phyloP scores from a whole-genome alignment of 2,113 vertebrate genomes.

The Solenodon paradoxus region DNA sequence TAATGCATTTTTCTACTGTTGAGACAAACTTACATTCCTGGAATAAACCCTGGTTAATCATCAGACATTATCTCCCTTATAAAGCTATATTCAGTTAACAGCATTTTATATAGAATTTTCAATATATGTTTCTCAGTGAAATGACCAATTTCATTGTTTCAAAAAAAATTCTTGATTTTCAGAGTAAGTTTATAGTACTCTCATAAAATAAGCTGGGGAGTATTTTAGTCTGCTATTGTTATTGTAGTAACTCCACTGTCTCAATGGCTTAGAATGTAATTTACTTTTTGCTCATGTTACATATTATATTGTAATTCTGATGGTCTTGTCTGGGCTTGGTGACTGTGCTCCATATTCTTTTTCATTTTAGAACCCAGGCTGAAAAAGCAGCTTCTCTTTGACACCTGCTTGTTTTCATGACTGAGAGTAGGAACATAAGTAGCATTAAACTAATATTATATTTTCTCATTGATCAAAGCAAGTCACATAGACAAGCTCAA shows the following conservation, averaged over 20 bases:
- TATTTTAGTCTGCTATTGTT: not conserved
- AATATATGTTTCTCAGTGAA: not conserved
- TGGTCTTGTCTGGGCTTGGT: not conserved
- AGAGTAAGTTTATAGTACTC: not conserved
- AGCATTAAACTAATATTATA: not conserved
- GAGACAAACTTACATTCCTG: not conserved
- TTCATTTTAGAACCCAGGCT: constrained; percentile 17
- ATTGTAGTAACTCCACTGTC: not conserved
- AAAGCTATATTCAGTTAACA: not conserved
- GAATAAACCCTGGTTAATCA: not conserved
- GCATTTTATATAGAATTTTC: not conserved
- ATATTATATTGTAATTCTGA: not conserved
- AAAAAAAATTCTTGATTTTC: not conserved
- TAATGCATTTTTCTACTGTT: not conserved
- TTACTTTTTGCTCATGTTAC: not conserved
- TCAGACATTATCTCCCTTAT: not conserved
- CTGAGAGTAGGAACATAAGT: not conserved
- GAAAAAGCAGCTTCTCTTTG: not conserved
- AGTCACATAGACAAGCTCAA: not conserved
- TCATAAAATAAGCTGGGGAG: not conserved
- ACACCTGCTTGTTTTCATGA: not conserved
- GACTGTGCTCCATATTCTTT: not conserved
- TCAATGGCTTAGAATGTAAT: not conserved
- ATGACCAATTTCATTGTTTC: too few relatives aligned
- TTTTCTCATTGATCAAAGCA: not conserved